Evolutionary conservation across 2,113 vertebrate species (phyloP).

Genomic region (Lutjanus erythropterus): DNA sequence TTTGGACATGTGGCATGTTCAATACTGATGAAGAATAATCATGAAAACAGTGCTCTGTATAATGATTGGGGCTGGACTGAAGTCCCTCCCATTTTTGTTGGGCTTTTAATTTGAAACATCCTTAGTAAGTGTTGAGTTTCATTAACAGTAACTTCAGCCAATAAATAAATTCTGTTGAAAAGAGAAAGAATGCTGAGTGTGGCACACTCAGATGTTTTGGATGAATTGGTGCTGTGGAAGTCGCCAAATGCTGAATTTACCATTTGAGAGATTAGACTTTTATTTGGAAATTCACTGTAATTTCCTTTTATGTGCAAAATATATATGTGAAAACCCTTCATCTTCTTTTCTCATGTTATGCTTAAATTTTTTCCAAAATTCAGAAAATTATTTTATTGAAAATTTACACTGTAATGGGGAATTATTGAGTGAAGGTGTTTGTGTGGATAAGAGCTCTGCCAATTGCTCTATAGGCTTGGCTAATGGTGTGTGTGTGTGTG

Average conservation of each 20-base stretch:
- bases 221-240: not conserved
- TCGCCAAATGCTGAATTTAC: not conserved
- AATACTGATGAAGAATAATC: too few relatives aligned
- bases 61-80: too few relatives aligned
- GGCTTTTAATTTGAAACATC: not conserved
- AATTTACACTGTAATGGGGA: not conserved
- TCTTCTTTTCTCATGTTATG: too few relatives aligned
- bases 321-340: too few relatives aligned
- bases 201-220: not conserved
- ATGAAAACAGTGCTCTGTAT: too few relatives aligned
- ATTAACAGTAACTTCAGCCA: not conserved
- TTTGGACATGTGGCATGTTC: too few relatives aligned
- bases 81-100: not conserved
- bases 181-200: not conserved
- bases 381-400: not conserved
- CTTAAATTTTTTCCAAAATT: not conserved
- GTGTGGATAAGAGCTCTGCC: slow-evolving; percentile 14
- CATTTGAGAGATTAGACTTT: not conserved
- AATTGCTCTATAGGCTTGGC: slow-evolving; percentile 5
- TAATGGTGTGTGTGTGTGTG: slow-evolving; percentile 15
- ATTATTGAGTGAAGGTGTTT: not conserved
- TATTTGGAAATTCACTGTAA: not conserved
- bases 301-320: not conserved
- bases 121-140: not conserved
- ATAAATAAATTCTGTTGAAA: not conserved